phyloP scores from a whole-genome alignment of 2,888 invertebrate genomes.

The Drosophila villosipedis region DNA sequence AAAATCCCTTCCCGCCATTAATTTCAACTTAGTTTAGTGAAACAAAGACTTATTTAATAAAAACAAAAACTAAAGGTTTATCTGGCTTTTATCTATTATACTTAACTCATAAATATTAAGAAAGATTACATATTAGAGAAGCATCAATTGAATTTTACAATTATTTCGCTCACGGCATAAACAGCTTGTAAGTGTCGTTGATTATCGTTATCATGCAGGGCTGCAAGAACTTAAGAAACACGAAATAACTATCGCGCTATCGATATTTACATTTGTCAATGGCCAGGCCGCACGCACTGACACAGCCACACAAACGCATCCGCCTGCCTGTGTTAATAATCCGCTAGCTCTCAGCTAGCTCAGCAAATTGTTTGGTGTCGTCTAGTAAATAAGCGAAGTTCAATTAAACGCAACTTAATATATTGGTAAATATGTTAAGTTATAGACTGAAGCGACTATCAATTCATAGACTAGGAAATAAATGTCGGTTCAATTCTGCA shows the following conservation, averaged over 20 bases:
- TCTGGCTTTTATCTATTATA: neutral
- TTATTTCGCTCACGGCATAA: neutral
- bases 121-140: neutral
- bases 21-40: constrained; percentile 86
- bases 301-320: constrained; percentile 4
- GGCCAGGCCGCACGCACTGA: constrained; percentile 24
- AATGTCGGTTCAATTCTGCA: neutral
- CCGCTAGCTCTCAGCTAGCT: constrained; percentile 30
- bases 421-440: neutral
- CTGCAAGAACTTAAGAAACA: constrained; percentile 1
- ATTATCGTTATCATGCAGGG: constrained; percentile 25
- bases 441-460: neutral
- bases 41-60: constrained; percentile 14
- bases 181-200: neutral
- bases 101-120: neutral
- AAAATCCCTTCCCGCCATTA: constrained; percentile 96
- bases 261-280: constrained; percentile 30
- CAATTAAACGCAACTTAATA: constrained; percentile 1
- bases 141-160: neutral
- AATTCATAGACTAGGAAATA: neutral
- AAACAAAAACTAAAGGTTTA: neutral
- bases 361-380: constrained; percentile 47
- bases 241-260: constrained; percentile 19
- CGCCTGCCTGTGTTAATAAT: constrained; percentile 33
- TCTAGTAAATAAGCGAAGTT: constrained; percentile 54